phyloP scores from a whole-genome alignment of 92 coral and sea anemone species.

The Zoanthus gigantus region DNA sequence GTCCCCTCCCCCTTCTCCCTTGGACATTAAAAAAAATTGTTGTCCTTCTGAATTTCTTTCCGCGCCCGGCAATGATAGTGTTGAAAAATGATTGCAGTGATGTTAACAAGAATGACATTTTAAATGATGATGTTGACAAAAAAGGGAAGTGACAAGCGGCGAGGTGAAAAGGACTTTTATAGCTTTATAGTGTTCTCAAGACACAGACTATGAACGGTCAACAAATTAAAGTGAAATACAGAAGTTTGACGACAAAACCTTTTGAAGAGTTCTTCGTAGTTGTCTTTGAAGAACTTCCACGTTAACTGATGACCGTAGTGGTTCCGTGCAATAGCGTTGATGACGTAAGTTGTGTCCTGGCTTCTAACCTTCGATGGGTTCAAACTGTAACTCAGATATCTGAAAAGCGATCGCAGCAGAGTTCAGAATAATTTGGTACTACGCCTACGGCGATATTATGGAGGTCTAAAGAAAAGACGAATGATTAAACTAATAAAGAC shows the following conservation, averaged over 20 bases:
- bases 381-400: slow-evolving; percentile 64
- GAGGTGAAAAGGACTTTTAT: not conserved
- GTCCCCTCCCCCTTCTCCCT: too few species aligned
- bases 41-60: too few species aligned
- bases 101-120: too few species aligned
- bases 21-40: too few species aligned
- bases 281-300: slow-evolving; percentile 68
- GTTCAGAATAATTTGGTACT: not conserved
- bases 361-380: slow-evolving; percentile 63
- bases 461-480: too few species aligned
- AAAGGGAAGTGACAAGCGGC: too few species aligned
- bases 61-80: too few species aligned
- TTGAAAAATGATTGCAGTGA: too few species aligned
- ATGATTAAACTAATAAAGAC: too few species aligned
- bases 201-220: not conserved
- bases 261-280: slow-evolving; percentile 59
- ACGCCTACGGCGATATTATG: too few species aligned
- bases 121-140: not conserved
- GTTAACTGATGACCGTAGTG: slow-evolving; percentile 71
- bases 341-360: slow-evolving; percentile 79
- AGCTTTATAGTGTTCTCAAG: too few species aligned
- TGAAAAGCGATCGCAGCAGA: not conserved
- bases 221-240: not conserved
- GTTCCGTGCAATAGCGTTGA: slow-evolving; percentile 72
- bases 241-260: slow-evolving; percentile 50